Conservation (phyloP, 2,888 invertebrate species). For the Ethmia dodecea region DNA sequence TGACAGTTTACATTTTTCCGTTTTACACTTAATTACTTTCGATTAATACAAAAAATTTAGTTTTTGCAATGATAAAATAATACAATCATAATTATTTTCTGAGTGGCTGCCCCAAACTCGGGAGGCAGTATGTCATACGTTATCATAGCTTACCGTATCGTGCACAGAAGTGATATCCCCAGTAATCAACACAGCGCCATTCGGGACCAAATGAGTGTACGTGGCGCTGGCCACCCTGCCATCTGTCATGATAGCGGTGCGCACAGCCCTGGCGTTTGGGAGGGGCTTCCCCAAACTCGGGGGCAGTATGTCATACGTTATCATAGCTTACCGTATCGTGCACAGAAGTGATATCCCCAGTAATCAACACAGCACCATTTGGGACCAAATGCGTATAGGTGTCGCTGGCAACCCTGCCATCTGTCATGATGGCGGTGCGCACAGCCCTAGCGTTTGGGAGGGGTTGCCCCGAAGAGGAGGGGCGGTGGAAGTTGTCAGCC, state of each 20-base stretch:
- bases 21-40: no score
- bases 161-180: slow-evolving; percentile 18
- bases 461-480: slow-evolving; percentile 8
- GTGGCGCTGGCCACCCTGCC: slow-evolving; percentile 8
- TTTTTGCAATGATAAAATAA: no score
- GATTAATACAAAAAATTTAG: no score
- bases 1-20: no score
- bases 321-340: slow-evolving; percentile 21
- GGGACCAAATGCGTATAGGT: slow-evolving; percentile 3
- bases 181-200: slow-evolving; percentile 11
- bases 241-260: slow-evolving; percentile 7
- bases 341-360: slow-evolving; percentile 16
- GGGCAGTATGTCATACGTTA: no score
- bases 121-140: no score
- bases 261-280: slow-evolving; percentile 11
- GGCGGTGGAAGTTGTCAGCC: slow-evolving; percentile 1
- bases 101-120: no score
- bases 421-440: slow-evolving; percentile 7
- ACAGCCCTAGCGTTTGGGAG: slow-evolving; percentile 12
- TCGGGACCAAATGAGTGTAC: slow-evolving; percentile 3
- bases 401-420: slow-evolving; percentile 9
- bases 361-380: slow-evolving; percentile 10
- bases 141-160: slow-evolving; percentile 19
- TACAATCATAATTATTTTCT: no score
- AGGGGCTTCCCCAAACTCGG: slow-evolving; percentile 10